Percentiles rank a stretch among this genome's conserved stretches.
Conservation (phyloP, 2,113 vertebrate genomes). For the Empidonax alnorum region DNA sequence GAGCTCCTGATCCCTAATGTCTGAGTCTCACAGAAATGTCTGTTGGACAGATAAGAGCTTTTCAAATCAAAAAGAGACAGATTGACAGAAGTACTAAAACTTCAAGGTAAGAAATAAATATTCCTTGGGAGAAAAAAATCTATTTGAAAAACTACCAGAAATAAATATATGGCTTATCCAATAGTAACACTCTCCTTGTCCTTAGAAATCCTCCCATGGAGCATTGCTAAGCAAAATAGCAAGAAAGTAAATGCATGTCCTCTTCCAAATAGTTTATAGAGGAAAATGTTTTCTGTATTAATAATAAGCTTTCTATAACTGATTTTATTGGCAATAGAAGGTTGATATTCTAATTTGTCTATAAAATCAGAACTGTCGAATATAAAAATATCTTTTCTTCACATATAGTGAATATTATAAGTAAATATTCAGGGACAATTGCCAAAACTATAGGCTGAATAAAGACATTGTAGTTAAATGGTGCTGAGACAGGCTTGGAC, state of each 20-base stretch:
- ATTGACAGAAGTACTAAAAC: neutral
- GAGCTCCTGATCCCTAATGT: neutral
- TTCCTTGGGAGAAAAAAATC: neutral
- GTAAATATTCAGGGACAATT: neutral
- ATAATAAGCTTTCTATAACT: neutral
- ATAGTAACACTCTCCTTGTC: neutral
- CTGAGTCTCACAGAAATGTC: neutral
- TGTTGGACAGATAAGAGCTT: neutral
- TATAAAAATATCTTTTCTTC: neutral
- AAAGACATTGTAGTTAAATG: neutral
- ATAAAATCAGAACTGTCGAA: neutral
- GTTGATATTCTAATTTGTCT: neutral
- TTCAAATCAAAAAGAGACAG: neutral
- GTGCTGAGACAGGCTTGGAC: neutral
- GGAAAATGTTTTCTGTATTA: neutral
- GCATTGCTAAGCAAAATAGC: neutral
- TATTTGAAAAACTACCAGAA: neutral
- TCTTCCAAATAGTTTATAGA: slow-evolving; percentile 23
- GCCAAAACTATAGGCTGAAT: neutral
- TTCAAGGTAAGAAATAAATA: neutral
- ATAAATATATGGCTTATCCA: neutral
- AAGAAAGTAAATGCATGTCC: neutral
- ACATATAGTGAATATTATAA: neutral
- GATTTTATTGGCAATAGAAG: neutral
- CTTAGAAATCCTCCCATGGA: slow-evolving; percentile 52